Percentiles rank a stretch among this genome's conserved stretches.
Evolutionary conservation across 2,113 vertebrate genomes (phyloP).

Genomic region (Callipepla squamata): DNA sequence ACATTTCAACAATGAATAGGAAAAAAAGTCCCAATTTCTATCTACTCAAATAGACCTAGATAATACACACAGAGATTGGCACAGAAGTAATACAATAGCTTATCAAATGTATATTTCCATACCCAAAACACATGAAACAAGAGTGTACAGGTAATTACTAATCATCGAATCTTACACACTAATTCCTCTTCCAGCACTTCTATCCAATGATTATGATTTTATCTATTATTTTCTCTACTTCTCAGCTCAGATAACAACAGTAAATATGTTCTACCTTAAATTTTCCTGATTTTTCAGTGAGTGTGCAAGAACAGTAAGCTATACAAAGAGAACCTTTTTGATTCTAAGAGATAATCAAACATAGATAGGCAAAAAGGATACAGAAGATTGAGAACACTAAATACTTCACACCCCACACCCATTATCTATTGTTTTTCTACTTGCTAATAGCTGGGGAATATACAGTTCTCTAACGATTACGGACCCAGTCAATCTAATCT

Average conservation of each 20-base stretch:
- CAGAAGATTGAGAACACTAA: not conserved
- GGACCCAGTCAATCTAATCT: not conserved
- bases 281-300: not conserved
- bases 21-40: not conserved
- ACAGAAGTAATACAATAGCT: not conserved
- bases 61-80: not conserved
- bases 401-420: not conserved
- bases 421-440: constrained; percentile 12
- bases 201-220: not conserved
- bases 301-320: not conserved
- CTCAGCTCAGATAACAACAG: not conserved
- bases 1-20: not conserved
- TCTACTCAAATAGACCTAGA: not conserved
- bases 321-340: not conserved
- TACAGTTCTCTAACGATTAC: not conserved
- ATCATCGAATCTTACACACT: not conserved
- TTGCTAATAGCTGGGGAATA: constrained; percentile 5
- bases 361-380: constrained; percentile 4
- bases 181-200: not conserved
- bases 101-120: not conserved
- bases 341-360: not conserved
- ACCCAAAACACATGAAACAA: not conserved
- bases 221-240: not conserved
- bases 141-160: not conserved
- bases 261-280: not conserved